Evolutionary conservation across 1,140 invertebrate genomes (phyloP).

Genomic region (Brachystomella parvula): DNA sequence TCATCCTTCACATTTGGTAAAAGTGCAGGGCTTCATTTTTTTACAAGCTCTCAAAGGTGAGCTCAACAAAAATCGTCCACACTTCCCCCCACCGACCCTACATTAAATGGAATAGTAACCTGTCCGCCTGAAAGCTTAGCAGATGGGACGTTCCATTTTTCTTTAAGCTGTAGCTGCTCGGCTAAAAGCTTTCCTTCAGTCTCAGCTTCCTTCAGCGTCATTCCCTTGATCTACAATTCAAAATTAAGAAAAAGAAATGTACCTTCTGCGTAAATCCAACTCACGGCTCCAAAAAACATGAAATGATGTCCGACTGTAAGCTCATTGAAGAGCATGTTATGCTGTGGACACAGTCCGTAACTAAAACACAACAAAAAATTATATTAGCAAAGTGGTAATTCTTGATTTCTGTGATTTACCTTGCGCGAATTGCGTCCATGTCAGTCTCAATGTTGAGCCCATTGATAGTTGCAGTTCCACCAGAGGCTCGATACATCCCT

Average conservation of each 20-base stretch:
- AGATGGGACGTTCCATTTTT: conserved; percentile 56
- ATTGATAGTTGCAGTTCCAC: conserved; percentile 60
- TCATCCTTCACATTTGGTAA: too few relatives aligned
- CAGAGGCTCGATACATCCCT: conserved; percentile 62
- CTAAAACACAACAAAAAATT: conserved; percentile 35
- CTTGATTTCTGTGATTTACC: too few relatives aligned
- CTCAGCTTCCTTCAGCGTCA: not conserved
- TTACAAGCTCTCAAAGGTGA: too few relatives aligned
- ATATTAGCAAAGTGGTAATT: not conserved
- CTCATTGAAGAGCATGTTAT: conserved; percentile 84
- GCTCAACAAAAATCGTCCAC: too few relatives aligned
- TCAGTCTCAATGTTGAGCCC: conserved; percentile 58
- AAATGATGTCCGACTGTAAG: conserved; percentile 84
- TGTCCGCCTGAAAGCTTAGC: conserved; percentile 74
- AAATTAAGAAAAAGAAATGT: not conserved
- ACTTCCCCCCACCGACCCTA: too few relatives aligned
- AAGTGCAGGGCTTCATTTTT: too few relatives aligned
- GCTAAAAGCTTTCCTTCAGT: conserved; percentile 9
- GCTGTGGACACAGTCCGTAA: conserved; percentile 85
- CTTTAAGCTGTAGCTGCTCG: conserved; percentile 48
- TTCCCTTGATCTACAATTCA: not conserved
- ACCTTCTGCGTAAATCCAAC: not conserved
- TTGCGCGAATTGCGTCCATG: conserved; percentile 50
- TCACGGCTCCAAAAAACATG: conserved; percentile 60
- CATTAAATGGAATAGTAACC: too few relatives aligned